Evolutionary conservation across 2,797 vertebrate species (phyloP).

Genomic region (Phataginus tricuspis): DNA sequence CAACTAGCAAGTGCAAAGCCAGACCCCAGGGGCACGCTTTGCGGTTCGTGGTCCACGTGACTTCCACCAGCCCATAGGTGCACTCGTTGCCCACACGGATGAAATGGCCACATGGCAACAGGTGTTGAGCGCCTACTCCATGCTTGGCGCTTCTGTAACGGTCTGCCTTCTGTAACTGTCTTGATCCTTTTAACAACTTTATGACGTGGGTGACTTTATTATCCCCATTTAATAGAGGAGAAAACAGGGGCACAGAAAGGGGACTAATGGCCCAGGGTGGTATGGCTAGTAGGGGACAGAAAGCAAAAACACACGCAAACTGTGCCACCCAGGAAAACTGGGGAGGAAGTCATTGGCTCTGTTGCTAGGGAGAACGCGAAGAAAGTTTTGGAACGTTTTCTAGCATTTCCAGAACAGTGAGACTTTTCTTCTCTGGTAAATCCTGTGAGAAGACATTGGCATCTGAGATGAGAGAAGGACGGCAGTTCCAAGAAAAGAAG

Average conservation of each 20-base stretch:
- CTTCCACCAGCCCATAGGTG: background rate
- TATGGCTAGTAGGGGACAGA: background rate
- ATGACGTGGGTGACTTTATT: background rate
- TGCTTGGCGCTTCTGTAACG: background rate
- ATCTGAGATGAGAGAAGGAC: constrained; percentile 64
- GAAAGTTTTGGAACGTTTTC: constrained; percentile 72
- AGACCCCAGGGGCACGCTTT: background rate
- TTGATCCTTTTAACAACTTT: background rate
- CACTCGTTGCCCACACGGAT: background rate
- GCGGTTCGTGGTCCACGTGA: background rate
- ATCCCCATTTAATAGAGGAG: background rate
- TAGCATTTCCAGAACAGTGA: constrained; percentile 73
- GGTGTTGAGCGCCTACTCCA: background rate
- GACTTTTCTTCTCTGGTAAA: constrained; percentile 79
- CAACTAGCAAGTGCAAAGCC: background rate
- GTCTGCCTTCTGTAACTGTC: too few relatives aligned
- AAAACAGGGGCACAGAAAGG: constrained; percentile 23
- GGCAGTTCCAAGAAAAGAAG: constrained; percentile 64
- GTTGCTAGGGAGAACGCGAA: constrained; percentile 77
- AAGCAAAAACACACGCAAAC: constrained; percentile 19
- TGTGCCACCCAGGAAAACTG: constrained; percentile 41
- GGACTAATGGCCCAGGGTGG: background rate
- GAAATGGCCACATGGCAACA: background rate
- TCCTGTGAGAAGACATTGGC: constrained; percentile 75
- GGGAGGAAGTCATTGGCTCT: constrained; percentile 52